Conservation (phyloP, 2,888 invertebrate genomes). For the Heliconius aoede region DNA sequence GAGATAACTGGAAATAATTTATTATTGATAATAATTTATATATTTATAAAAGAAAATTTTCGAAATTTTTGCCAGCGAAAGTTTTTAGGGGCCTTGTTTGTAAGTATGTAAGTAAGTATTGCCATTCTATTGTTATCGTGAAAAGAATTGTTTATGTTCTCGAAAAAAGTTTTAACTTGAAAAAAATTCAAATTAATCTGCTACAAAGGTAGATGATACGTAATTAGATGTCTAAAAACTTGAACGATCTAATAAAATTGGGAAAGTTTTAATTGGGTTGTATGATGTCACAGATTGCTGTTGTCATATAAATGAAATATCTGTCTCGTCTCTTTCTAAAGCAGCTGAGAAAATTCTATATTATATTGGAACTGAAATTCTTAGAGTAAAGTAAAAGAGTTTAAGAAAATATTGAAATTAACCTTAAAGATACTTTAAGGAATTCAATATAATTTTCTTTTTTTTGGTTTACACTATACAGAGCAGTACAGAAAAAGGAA, state of each 20-base stretch:
- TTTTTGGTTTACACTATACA: no score
- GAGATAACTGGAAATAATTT: background rate
- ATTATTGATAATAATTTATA: background rate
- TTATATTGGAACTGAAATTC: no score
- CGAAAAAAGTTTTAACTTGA: constrained; percentile 27
- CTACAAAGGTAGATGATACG: constrained; percentile 16
- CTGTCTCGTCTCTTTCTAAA: constrained; percentile 1
- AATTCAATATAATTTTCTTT: no score
- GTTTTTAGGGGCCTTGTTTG: constrained; percentile 23
- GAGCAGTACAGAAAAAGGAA: no score
- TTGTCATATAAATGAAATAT: constrained; percentile 7
- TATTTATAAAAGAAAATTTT: constrained; percentile 6
- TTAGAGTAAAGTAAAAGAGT: no score
- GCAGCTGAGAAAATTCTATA: background rate
- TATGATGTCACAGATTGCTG: constrained; percentile 5
- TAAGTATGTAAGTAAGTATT: no score
- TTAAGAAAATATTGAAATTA: no score
- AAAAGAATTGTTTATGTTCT: constrained; percentile 38
- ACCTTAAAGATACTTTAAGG: no score
- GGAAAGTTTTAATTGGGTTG: constrained; percentile 25
- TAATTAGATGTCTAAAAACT: constrained; percentile 25
- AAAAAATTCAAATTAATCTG: constrained; percentile 19
- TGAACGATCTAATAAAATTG: constrained; percentile 27
- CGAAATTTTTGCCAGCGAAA: constrained; percentile 21
- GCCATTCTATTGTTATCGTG: constrained; percentile 35